Evolutionary conservation across 2,797 vertebrate genomes (phyloP).

Genomic region (Rachycentron canadum): DNA sequence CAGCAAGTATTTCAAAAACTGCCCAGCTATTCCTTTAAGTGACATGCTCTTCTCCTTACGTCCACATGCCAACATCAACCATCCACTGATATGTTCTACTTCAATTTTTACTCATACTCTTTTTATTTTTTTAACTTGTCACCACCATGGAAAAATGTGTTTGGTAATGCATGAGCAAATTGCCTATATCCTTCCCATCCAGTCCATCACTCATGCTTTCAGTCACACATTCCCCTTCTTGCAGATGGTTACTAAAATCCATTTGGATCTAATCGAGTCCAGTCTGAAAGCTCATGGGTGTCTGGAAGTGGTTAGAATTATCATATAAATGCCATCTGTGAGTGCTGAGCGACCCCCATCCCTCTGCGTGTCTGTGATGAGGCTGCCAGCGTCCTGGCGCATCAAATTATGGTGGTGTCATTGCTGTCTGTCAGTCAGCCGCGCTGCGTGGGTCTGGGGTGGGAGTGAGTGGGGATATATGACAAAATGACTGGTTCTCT

Average conservation of each 20-base stretch:
- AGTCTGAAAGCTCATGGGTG: constrained; percentile 73
- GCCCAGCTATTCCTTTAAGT: neutral
- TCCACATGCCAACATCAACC: neutral
- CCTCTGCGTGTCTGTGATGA: constrained; percentile 71
- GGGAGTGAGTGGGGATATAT: constrained; percentile 47
- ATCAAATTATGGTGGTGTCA: constrained; percentile 78
- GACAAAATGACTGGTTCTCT: constrained; percentile 63
- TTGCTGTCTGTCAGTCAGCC: constrained; percentile 68
- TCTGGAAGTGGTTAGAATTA: constrained; percentile 79
- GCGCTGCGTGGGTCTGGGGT: constrained; percentile 47
- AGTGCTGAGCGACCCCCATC: constrained; percentile 62
- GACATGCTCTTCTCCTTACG: constrained; percentile 4
- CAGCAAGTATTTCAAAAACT: neutral
- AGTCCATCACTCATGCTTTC: constrained; percentile 60
- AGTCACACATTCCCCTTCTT: constrained; percentile 56
- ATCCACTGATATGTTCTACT: neutral
- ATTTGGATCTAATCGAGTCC: constrained; percentile 78
- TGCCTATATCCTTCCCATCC: constrained; percentile 59
- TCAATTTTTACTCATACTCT: constrained; percentile 1
- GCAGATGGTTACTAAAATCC: constrained; percentile 76
- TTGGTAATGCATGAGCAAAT: constrained; percentile 68
- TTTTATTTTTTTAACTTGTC: constrained; percentile 15
- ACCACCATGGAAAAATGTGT: constrained; percentile 50
- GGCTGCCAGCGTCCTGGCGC: constrained; percentile 75
- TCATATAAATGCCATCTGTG: constrained; percentile 83